These are phyloP conservation scores for Bedellia somnulentella DNA, from an alignment of 2,888 invertebrate genomes.

Conservation along the genomic window DNA sequence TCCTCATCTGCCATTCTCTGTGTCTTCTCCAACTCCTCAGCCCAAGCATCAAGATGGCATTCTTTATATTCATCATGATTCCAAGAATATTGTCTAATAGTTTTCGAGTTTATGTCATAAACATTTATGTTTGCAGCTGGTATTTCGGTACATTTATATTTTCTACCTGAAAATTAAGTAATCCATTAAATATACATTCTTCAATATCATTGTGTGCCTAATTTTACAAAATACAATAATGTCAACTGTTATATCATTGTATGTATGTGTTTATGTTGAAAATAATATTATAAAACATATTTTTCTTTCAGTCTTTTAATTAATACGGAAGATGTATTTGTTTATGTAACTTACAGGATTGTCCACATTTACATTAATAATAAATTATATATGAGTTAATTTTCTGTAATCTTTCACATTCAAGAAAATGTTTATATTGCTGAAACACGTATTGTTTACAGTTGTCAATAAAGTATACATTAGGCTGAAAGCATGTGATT, in stretches of 20 bases:
- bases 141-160: conserved; percentile 58
- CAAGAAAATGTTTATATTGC: too few species aligned
- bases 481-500: too few species aligned
- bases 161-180: conserved; percentile 24
- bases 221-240: too few species aligned
- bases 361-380: too few species aligned
- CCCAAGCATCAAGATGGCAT: conserved; percentile 21
- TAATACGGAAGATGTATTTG: too few species aligned
- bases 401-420: too few species aligned
- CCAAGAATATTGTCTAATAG: conserved; percentile 30
- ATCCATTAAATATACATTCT: conserved; percentile 11
- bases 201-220: neutral
- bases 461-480: too few species aligned
- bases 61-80: conserved; percentile 16
- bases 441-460: too few species aligned
- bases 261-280: conserved; percentile 4
- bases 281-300: conserved; percentile 1
- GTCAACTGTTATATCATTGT: too few species aligned
- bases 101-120: conserved; percentile 32
- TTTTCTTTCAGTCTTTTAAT: neutral
- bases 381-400: too few species aligned
- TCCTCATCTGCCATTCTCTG: conserved; percentile 35
- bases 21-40: conserved; percentile 22
- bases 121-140: conserved; percentile 65
- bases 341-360: too few species aligned